Conservation (phyloP, 1,140 invertebrate genomes). For the Philotrypesis tridentata region DNA sequence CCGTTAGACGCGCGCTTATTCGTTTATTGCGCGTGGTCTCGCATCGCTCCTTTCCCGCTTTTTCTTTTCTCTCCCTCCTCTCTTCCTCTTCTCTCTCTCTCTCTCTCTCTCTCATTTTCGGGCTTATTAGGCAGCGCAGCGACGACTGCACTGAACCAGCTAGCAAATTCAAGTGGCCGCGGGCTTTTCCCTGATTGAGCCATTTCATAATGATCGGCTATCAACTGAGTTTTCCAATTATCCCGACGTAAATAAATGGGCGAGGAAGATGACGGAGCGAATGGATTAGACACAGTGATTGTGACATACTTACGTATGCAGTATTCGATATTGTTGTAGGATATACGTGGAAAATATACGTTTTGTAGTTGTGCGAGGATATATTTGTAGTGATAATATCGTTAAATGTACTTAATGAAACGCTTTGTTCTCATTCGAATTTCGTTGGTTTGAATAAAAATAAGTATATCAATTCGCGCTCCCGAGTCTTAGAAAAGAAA, state of each 20-base stretch:
- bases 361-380: too few species aligned
- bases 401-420: too few species aligned
- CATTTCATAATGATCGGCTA: background rate
- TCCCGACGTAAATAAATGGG: background rate
- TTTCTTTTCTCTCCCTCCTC: background rate
- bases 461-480: too few species aligned
- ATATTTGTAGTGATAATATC: too few species aligned
- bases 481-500: too few species aligned
- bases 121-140: background rate
- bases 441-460: too few species aligned
- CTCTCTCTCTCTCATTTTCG: background rate
- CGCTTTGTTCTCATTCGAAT: too few species aligned
- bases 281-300: too few species aligned
- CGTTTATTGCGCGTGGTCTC: background rate
- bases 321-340: too few species aligned
- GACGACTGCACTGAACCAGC: slow-evolving; percentile 1
- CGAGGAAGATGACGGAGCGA: too few species aligned
- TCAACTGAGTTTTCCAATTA: background rate
- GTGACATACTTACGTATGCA: too few species aligned
- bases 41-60: background rate
- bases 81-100: background rate
- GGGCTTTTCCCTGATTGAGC: background rate
- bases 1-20: background rate
- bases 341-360: too few species aligned
- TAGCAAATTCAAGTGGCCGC: background rate